phyloP scores from a whole-genome alignment of 2,113 vertebrate species.

The human (Homo sapiens) region DNA sequence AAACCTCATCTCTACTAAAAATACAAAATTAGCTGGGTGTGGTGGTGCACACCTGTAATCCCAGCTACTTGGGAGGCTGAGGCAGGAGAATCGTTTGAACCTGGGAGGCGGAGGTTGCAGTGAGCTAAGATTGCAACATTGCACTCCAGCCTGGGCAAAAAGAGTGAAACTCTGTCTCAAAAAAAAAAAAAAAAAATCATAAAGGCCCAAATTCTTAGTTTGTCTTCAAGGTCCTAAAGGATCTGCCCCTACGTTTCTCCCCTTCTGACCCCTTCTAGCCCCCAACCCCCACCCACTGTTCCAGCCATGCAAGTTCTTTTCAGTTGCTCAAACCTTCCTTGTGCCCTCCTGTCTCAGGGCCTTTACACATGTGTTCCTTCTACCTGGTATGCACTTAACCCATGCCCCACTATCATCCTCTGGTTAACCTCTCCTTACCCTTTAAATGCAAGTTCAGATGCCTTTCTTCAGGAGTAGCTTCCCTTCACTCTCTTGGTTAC shows the following conservation, averaged over 20 bases:
- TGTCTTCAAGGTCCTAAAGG: not conserved
- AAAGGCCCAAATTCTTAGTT: not conserved
- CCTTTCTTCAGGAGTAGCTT: not conserved
- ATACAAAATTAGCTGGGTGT: too few relatives aligned
- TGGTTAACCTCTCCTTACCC: not conserved
- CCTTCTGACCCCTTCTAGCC: not conserved
- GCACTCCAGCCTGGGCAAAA: too few relatives aligned
- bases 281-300: not conserved
- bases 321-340: not conserved
- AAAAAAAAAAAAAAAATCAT: too few relatives aligned
- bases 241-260: not conserved
- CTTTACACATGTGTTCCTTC: not conserved
- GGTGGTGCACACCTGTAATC: too few relatives aligned
- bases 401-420: not conserved
- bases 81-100: too few relatives aligned
- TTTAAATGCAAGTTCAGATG: slow-evolving; percentile 16
- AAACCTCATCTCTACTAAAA: too few relatives aligned
- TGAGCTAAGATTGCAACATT: too few relatives aligned
- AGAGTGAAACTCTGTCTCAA: too few relatives aligned
- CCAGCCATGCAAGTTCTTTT: not conserved
- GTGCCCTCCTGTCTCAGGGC: not conserved
- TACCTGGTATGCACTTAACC: not conserved
- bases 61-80: too few relatives aligned
- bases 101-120: too few relatives aligned
- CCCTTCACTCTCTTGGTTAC: not conserved